Percentiles rank a stretch among this genome's conserved stretches.
These are phyloP conservation scores for Trachelus troglodyta DNA, from an alignment of 2,888 invertebrate genomes.

Conservation along the genomic window DNA sequence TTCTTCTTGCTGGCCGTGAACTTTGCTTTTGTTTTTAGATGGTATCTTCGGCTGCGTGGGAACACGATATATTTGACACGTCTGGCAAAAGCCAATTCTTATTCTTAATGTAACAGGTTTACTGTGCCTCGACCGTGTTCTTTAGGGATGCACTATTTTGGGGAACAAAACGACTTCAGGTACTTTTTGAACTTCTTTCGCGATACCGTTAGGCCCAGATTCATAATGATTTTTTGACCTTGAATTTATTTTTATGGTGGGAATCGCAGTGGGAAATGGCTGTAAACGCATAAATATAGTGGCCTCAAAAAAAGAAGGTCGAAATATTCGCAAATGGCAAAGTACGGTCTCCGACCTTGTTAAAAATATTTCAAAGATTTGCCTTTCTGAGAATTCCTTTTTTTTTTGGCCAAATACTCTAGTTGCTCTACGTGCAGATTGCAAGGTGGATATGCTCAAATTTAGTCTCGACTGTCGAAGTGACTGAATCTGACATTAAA, in stretches of 20 bases:
- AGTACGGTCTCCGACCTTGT: conserved; percentile 48
- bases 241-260: conserved; percentile 19
- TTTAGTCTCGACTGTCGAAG: neutral
- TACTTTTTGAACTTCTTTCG: conserved; percentile 28
- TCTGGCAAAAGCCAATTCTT: neutral
- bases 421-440: neutral
- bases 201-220: conserved; percentile 39
- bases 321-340: conserved; percentile 39
- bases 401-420: neutral
- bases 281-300: conserved; percentile 49
- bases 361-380: conserved; percentile 16
- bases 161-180: neutral
- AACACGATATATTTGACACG: neutral
- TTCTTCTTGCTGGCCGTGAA: conserved; percentile 2
- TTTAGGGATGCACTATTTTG: neutral
- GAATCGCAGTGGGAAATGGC: conserved; percentile 1
- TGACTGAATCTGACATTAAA: neutral
- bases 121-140: neutral
- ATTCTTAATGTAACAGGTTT: neutral
- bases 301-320: conserved; percentile 20
- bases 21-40: neutral
- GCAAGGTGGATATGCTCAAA: neutral
- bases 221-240: conserved; percentile 32
- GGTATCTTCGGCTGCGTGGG: neutral
- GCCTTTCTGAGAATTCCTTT: conserved; percentile 12